A percentile compares a stretch with the other conserved stretches of the same genome.
phyloP scores from a whole-genome alignment of 2,888 invertebrate genomes.

The Vanessa cardui region DNA sequence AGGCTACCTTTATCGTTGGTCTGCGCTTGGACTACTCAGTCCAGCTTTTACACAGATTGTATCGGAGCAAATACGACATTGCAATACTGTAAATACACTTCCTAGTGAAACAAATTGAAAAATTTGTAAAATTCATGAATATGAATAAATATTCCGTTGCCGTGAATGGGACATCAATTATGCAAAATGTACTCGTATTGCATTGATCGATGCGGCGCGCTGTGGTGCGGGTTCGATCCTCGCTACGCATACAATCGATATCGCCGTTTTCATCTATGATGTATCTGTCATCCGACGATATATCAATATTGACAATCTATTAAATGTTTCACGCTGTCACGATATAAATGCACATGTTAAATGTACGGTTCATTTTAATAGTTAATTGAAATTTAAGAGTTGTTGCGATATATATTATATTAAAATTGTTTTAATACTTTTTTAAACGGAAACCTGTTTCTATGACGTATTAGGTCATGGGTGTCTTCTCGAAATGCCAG shows the following conservation, averaged over 20 bases:
- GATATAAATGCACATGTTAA: slow-evolving; percentile 17
- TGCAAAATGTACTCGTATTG: slow-evolving; percentile 75
- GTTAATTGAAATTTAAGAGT: slow-evolving; percentile 4
- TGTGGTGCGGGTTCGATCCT: slow-evolving; percentile 51
- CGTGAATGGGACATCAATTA: slow-evolving; percentile 80
- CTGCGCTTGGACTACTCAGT: slow-evolving; percentile 54
- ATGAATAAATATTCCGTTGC: slow-evolving; percentile 75
- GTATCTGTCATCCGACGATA: slow-evolving; percentile 32
- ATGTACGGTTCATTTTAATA: slow-evolving; percentile 11
- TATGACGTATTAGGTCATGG: neutral
- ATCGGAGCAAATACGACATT: slow-evolving; percentile 69
- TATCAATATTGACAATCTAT: slow-evolving; percentile 34
- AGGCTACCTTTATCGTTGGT: slow-evolving; percentile 58
- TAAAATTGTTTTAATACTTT: neutral
- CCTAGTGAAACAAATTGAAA: slow-evolving; percentile 74
- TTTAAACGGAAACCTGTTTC: neutral
- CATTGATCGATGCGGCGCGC: slow-evolving; percentile 62
- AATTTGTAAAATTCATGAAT: slow-evolving; percentile 80
- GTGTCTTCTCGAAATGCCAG: neutral
- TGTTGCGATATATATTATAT: neutral
- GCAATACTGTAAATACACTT: slow-evolving; percentile 74
- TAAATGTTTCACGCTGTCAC: slow-evolving; percentile 29
- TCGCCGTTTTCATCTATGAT: slow-evolving; percentile 32
- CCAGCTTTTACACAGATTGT: slow-evolving; percentile 73
- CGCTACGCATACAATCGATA: slow-evolving; percentile 28